Evolutionary conservation across 2,888 invertebrate genomes (phyloP).

Genomic region (Cheilosia impressa): DNA sequence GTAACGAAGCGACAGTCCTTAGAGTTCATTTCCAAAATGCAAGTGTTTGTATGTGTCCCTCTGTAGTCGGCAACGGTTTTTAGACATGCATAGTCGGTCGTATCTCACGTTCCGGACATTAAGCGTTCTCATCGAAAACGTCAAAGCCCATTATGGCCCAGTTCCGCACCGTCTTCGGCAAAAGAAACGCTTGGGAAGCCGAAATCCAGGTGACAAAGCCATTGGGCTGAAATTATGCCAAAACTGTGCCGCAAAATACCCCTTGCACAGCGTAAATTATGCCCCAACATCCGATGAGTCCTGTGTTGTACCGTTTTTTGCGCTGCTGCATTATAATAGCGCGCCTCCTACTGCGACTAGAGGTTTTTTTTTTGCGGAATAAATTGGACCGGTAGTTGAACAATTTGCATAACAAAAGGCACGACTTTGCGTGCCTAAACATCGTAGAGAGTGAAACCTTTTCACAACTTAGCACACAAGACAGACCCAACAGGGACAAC

Average conservation of each 20-base stretch:
- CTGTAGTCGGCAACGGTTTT: constrained; percentile 21
- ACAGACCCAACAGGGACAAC: constrained; percentile 42
- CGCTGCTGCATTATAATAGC: constrained; percentile 55
- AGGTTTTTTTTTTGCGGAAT: constrained; percentile 34
- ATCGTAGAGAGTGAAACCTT: constrained; percentile 75
- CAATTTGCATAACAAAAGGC: constrained; percentile 75
- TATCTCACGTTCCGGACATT: constrained; percentile 11
- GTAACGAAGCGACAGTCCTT: neutral
- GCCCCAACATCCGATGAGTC: constrained; percentile 65
- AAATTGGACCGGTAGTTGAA: constrained; percentile 75
- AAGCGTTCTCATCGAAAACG: constrained; percentile 22
- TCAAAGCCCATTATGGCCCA: constrained; percentile 8
- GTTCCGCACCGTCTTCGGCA: constrained; percentile 20
- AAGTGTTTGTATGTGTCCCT: constrained; percentile 44
- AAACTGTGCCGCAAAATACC: constrained; percentile 28
- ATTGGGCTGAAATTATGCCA: constrained; percentile 28
- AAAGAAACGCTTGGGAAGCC: neutral
- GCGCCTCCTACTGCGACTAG: constrained; percentile 18
- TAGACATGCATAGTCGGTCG: neutral
- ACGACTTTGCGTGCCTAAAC: constrained; percentile 73
- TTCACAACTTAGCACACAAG: constrained; percentile 74
- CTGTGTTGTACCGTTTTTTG: constrained; percentile 47
- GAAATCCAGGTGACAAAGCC: constrained; percentile 46
- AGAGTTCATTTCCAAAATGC: constrained; percentile 55
- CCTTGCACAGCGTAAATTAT: constrained; percentile 64